Percentiles rank a stretch among this genome's conserved stretches.
Evolutionary conservation across 1,140 invertebrate genomes (phyloP).

Genomic region (Trichoplusia ni): DNA sequence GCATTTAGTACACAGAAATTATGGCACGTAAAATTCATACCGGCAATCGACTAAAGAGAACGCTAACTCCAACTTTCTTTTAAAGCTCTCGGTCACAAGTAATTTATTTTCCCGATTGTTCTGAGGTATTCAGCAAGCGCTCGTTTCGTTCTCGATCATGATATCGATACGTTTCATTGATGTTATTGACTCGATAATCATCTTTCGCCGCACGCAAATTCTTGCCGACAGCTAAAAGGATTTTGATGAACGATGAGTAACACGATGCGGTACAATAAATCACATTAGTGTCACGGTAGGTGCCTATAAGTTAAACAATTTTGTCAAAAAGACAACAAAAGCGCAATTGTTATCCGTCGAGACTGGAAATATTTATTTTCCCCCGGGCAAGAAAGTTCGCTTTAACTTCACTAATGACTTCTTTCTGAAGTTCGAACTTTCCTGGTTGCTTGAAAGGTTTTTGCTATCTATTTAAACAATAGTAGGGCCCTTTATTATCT

Average conservation of each 20-base stretch:
- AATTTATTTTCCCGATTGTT: slow-evolving; percentile 23
- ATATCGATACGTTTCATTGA: slow-evolving; percentile 14
- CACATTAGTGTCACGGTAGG: slow-evolving; percentile 21
- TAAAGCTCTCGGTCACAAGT: slow-evolving; percentile 23
- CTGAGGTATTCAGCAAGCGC: slow-evolving; percentile 1
- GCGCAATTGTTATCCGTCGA: slow-evolving; percentile 54
- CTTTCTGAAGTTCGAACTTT: slow-evolving; percentile 65
- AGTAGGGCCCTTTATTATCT: slow-evolving; percentile 64
- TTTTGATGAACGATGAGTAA: slow-evolving; percentile 10
- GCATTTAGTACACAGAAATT: slow-evolving; percentile 65
- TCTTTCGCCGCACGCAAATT: background rate
- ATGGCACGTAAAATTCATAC: slow-evolving; percentile 62
- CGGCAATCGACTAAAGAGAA: slow-evolving; percentile 34
- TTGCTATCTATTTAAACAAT: slow-evolving; percentile 70
- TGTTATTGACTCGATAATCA: slow-evolving; percentile 20
- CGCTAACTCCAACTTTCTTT: slow-evolving; percentile 27
- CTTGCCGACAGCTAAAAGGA: slow-evolving; percentile 9
- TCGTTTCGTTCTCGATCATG: slow-evolving; percentile 1
- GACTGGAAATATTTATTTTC: slow-evolving; percentile 69
- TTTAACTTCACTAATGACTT: slow-evolving; percentile 71
- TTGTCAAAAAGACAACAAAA: slow-evolving; percentile 52
- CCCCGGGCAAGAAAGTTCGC: slow-evolving; percentile 57
- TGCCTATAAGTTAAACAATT: slow-evolving; percentile 42
- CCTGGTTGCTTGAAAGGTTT: slow-evolving; percentile 55
- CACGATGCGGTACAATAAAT: slow-evolving; percentile 18